A percentile compares a stretch with the other conserved stretches of the same genome.
Conservation (phyloP, 1,140 invertebrate genomes). For the Meteorus sp. region DNA sequence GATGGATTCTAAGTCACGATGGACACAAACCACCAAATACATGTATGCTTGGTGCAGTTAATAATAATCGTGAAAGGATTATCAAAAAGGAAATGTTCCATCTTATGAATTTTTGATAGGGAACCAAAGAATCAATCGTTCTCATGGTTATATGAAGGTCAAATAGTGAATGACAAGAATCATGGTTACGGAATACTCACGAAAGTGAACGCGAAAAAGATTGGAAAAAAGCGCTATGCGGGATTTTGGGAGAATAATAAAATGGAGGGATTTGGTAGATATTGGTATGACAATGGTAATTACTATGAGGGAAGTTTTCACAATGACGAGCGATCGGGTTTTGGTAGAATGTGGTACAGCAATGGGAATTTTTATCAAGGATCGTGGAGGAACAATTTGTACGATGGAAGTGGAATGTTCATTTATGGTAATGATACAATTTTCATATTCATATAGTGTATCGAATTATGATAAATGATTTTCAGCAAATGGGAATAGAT, state of each 20-base stretch:
- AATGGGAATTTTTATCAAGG: constrained; percentile 63
- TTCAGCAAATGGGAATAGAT: constrained; percentile 63
- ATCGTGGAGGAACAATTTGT: constrained; percentile 51
- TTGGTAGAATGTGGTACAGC: constrained; percentile 65
- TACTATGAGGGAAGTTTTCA: constrained; percentile 68
- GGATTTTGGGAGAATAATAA: constrained; percentile 61
- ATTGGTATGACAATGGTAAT: constrained; percentile 61
- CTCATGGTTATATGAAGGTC: constrained; percentile 56
- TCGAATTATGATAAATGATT: too few species aligned
- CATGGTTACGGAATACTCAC: constrained; percentile 44
- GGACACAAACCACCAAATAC: not conserved
- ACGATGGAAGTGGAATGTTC: constrained; percentile 57
- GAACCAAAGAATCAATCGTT: not conserved
- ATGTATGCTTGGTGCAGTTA: not conserved
- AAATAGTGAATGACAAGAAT: constrained; percentile 53
- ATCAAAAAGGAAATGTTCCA: not conserved
- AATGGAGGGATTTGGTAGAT: constrained; percentile 60
- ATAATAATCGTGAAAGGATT: not conserved
- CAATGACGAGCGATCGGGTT: constrained; percentile 63
- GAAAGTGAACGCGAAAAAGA: constrained; percentile 26
- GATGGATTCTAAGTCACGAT: not conserved
- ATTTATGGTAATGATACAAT: constrained; percentile 49
- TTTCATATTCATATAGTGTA: too few species aligned
- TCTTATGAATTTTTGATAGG: too few species aligned
- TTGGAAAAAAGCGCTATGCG: constrained; percentile 39